These are phyloP conservation scores for Philypnodon macrostomus DNA, from an alignment of 2,797 vertebrate genomes.

Conservation along the genomic window DNA sequence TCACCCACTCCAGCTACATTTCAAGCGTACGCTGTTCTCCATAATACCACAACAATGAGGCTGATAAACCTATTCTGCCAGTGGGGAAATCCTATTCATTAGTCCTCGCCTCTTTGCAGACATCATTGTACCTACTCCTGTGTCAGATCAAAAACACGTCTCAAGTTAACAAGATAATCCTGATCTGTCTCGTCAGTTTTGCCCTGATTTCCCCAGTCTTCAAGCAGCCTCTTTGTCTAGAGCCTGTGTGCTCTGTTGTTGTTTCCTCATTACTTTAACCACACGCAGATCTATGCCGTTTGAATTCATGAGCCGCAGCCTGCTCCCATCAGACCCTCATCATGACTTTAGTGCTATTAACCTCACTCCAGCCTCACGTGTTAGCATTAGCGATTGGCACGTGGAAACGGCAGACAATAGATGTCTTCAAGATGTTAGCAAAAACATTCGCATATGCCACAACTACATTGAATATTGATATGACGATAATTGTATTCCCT, in stretches of 20 bases:
- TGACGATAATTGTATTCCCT: too few relatives aligned
- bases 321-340: slow-evolving; percentile 40
- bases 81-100: neutral
- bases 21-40: too few relatives aligned
- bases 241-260: slow-evolving; percentile 6
- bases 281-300: slow-evolving; percentile 21
- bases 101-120: neutral
- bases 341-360: slow-evolving; percentile 51
- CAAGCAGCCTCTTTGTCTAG: slow-evolving; percentile 9
- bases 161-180: neutral
- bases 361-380: slow-evolving; percentile 25
- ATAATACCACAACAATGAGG: too few relatives aligned
- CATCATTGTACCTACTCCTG: neutral
- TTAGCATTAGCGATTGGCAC: slow-evolving; percentile 22
- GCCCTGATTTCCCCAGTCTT: slow-evolving; percentile 2
- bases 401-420: slow-evolving; percentile 36
- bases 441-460: too few relatives aligned
- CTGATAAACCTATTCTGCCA: too few relatives aligned
- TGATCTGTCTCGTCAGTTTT: neutral
- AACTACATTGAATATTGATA: too few relatives aligned
- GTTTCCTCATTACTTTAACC: slow-evolving; percentile 35
- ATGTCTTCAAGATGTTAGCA: slow-evolving; percentile 2
- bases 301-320: slow-evolving; percentile 39
- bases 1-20: too few relatives aligned
- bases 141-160: neutral